Percentiles rank a stretch among this genome's conserved stretches.
Evolutionary conservation across 2,888 invertebrate species (phyloP).

Genomic region (Panzeria rudis): DNA sequence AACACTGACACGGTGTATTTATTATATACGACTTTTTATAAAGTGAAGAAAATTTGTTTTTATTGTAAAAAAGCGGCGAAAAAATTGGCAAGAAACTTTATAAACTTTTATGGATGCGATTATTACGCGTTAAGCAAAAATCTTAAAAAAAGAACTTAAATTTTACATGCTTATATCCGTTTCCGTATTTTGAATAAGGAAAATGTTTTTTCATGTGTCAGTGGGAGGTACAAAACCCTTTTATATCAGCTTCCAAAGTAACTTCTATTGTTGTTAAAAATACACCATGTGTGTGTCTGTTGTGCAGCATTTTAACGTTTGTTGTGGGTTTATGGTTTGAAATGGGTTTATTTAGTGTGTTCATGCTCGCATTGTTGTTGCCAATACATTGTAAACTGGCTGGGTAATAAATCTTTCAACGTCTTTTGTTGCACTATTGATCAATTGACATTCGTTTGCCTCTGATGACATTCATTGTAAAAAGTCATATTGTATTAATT

Average conservation of each 20-base stretch:
- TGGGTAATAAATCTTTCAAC: constrained; percentile 74
- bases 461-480: constrained; percentile 60
- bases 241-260: constrained; percentile 57
- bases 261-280: constrained; percentile 39
- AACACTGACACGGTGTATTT: constrained; percentile 46
- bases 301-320: constrained; percentile 18
- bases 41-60: constrained; percentile 54
- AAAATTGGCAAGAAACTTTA: constrained; percentile 59
- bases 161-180: constrained; percentile 74
- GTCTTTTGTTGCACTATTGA: constrained; percentile 68
- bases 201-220: constrained; percentile 62
- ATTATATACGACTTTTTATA: constrained; percentile 2
- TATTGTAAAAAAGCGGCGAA: constrained; percentile 22
- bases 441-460: constrained; percentile 67
- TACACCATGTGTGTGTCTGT: constrained; percentile 17
- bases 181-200: constrained; percentile 70
- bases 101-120: constrained; percentile 78
- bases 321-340: constrained; percentile 63
- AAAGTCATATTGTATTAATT: constrained; percentile 42
- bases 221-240: constrained; percentile 61
- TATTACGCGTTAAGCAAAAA: constrained; percentile 71
- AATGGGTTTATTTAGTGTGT: constrained; percentile 66
- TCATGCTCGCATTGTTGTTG: constrained; percentile 36
- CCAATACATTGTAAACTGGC: constrained; percentile 51
- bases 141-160: constrained; percentile 32